A percentile compares a stretch with the other conserved stretches of the same genome.
Evolutionary conservation across 1,140 invertebrate genomes (phyloP).

Genomic region (Diorhabda carinulata): DNA sequence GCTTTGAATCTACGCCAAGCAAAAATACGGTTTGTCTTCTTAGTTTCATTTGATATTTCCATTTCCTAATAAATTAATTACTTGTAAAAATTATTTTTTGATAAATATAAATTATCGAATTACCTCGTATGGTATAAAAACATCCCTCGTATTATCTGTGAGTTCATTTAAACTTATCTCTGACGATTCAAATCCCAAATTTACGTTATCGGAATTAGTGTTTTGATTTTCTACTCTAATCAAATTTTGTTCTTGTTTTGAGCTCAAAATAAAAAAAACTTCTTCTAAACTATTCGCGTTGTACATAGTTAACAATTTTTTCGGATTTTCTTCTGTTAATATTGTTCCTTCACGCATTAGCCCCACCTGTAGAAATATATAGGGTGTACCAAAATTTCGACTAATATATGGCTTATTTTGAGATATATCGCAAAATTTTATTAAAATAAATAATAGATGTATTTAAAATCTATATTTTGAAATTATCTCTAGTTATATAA

Average conservation of each 20-base stretch:
- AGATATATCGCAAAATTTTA: background rate
- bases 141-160: background rate
- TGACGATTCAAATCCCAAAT: background rate
- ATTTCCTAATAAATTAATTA: constrained; percentile 18
- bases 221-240: constrained; percentile 30
- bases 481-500: background rate
- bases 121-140: constrained; percentile 12
- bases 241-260: constrained; percentile 51
- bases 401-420: background rate
- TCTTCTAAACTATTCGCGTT: constrained; percentile 67
- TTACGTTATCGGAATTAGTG: background rate
- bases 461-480: background rate
- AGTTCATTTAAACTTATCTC: constrained; percentile 15
- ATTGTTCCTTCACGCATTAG: constrained; percentile 81
- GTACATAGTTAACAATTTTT: constrained; percentile 58
- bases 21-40: background rate
- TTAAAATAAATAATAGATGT: background rate
- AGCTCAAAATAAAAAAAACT: constrained; percentile 66
- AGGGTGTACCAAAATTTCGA: background rate
- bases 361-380: constrained; percentile 64
- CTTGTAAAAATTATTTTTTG: constrained; percentile 26
- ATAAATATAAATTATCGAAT: constrained; percentile 24
- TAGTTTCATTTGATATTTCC: no score
- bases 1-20: background rate
- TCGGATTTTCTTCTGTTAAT: constrained; percentile 79